phyloP scores from a whole-genome alignment of 2,797 vertebrate genomes.

The Glossophaga mutica region DNA sequence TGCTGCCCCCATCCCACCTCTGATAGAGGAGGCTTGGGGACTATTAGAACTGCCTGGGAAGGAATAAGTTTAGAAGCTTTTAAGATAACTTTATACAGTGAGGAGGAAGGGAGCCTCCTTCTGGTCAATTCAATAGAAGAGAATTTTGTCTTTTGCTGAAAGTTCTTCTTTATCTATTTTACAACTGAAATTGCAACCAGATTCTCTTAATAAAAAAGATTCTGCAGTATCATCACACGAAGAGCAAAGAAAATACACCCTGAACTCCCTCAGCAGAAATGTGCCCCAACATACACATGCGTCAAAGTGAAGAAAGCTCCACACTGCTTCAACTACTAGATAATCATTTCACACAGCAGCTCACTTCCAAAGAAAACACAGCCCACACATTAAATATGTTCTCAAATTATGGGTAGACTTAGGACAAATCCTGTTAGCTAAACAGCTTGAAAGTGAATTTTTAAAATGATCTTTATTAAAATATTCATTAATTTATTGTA shows the following conservation, averaged over 20 bases:
- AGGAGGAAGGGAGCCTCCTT: conserved; percentile 73
- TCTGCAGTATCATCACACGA: not conserved
- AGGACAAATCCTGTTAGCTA: not conserved
- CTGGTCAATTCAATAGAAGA: conserved; percentile 51
- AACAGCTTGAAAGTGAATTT: conserved; percentile 36
- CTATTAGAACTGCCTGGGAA: not conserved
- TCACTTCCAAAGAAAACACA: conserved; percentile 32
- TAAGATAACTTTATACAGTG: conserved; percentile 18
- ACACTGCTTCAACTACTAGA: not conserved
- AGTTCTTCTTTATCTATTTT: not conserved
- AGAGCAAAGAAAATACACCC: not conserved
- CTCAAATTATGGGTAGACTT: not conserved
- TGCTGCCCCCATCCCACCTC: not conserved
- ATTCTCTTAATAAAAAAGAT: conserved; percentile 12
- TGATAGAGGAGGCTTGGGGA: not conserved
- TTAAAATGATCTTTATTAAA: conserved; percentile 25
- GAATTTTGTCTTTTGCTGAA: conserved; percentile 25
- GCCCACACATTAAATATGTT: not conserved
- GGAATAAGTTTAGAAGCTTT: not conserved
- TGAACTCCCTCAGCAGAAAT: not conserved
- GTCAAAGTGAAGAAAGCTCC: not conserved
- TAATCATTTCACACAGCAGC: not conserved
- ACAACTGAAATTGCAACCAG: not conserved
- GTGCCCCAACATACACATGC: not conserved
- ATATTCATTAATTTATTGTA: conserved; percentile 20